Conservation (phyloP, 2,797 vertebrate genomes). For the Poecilia gillii region DNA sequence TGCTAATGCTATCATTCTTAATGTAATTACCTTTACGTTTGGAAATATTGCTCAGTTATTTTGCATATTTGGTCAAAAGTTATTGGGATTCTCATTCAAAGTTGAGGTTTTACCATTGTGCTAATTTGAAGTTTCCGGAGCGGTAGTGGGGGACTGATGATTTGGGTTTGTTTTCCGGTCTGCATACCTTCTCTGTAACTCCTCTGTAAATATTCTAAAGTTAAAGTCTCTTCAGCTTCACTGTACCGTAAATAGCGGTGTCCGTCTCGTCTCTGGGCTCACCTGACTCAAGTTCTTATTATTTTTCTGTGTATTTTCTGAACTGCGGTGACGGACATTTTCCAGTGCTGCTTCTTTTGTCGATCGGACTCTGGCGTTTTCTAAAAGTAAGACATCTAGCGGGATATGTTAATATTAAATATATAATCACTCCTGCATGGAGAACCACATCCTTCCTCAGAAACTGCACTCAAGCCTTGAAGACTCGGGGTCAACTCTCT, state of each 20-base stretch:
- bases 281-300: background rate
- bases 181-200: background rate
- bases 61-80: background rate
- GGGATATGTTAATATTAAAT: background rate
- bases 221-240: background rate
- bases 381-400: background rate
- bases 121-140: background rate
- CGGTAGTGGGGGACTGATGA: background rate
- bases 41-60: background rate
- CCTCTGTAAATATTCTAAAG: too few species aligned
- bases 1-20: background rate
- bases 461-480: background rate
- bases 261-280: background rate
- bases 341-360: background rate
- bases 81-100: background rate
- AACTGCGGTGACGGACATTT: background rate
- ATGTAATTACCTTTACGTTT: background rate
- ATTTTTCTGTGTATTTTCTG: background rate
- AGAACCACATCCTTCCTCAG: background rate
- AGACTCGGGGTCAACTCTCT: background rate
- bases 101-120: background rate
- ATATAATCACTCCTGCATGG: background rate
- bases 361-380: background rate
- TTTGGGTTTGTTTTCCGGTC: background rate
- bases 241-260: background rate